A percentile compares a stretch with the other conserved stretches of the same genome.
These are phyloP conservation scores for Ambastaia sidthimunki DNA, from an alignment of 2,797 vertebrate genomes.

Conservation along the genomic window DNA sequence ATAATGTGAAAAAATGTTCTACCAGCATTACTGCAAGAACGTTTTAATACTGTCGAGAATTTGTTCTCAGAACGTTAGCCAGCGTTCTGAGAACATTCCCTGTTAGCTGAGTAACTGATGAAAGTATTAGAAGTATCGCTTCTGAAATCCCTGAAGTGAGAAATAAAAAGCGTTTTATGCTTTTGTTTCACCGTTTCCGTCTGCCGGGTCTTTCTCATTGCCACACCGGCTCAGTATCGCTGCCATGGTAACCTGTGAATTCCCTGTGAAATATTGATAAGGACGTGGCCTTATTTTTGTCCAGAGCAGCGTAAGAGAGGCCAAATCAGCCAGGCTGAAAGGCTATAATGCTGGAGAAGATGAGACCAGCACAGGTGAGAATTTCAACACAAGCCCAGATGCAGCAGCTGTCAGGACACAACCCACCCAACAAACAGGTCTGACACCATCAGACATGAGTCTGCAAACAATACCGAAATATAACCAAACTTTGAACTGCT, in stretches of 20 bases:
- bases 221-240: constrained; percentile 35
- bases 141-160: constrained; percentile 14
- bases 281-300: constrained; percentile 40
- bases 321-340: constrained; percentile 6
- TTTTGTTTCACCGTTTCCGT: background rate
- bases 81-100: too few species aligned
- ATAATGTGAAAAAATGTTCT: too few species aligned
- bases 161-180: background rate
- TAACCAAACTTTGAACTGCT: constrained; percentile 63
- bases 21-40: too few species aligned
- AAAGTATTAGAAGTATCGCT: background rate
- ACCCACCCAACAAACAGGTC: background rate
- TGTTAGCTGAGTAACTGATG: background rate
- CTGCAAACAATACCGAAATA: constrained; percentile 33
- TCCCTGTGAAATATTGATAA: constrained; percentile 58
- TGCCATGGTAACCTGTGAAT: constrained; percentile 55
- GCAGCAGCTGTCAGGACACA: background rate
- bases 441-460: constrained; percentile 13
- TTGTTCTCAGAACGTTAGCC: too few species aligned
- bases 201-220: background rate
- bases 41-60: too few species aligned
- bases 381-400: background rate
- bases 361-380: background rate
- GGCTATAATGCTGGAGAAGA: background rate
- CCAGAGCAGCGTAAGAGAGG: constrained; percentile 15